Conservation (phyloP, 2,113 vertebrate species). For the Nycticryphes semicollaris region DNA sequence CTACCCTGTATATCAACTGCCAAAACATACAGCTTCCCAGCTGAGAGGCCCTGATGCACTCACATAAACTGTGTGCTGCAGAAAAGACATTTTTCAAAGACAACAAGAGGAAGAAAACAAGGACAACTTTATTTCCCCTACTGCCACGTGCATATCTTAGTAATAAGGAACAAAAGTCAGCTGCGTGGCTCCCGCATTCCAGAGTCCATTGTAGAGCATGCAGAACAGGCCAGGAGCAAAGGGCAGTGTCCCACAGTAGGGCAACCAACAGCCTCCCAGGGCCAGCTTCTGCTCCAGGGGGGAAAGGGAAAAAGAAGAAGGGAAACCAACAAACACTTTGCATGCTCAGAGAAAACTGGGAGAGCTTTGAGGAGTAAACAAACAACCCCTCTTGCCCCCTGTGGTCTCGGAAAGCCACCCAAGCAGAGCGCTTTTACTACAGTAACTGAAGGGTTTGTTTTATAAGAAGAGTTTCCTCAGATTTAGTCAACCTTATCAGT, state of each 20-base stretch:
- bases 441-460: neutral
- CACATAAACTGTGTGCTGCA: neutral
- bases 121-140: neutral
- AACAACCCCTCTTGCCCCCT: neutral
- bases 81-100: neutral
- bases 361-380: constrained; percentile 1
- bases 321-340: neutral
- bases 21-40: neutral
- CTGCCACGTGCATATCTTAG: neutral
- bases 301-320: neutral
- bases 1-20: neutral
- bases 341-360: neutral
- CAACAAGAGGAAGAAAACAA: neutral
- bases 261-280: neutral
- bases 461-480: neutral
- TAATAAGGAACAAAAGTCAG: constrained; percentile 19
- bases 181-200: neutral
- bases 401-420: neutral
- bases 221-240: neutral
- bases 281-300: neutral
- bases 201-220: neutral
- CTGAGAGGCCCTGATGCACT: neutral
- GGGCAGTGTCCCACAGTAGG: neutral
- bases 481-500: constrained; percentile 25
- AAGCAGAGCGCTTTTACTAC: constrained; percentile 9